Percentiles rank a stretch among this genome's conserved stretches.
Conservation (phyloP, 1,140 invertebrate genomes). For the Wiebesia pumilae region DNA sequence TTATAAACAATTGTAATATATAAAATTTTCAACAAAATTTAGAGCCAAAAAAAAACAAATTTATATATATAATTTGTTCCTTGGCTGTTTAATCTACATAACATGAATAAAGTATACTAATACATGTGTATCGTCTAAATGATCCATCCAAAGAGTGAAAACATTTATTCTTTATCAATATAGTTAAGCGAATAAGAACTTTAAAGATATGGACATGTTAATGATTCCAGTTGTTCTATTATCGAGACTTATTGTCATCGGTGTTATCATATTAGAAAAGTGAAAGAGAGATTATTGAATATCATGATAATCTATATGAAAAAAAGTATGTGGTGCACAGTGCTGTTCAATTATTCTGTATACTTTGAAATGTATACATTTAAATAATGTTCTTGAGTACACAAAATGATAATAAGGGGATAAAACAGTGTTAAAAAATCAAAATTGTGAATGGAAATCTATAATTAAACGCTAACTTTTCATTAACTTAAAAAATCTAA, state of each 20-base stretch:
- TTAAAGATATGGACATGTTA: slow-evolving; percentile 53
- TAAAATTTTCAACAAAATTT: not conserved
- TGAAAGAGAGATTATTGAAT: slow-evolving; percentile 52
- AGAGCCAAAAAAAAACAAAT: not conserved
- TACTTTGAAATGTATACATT: not conserved
- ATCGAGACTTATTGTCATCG: slow-evolving; percentile 57
- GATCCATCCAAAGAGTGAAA: slow-evolving; percentile 65
- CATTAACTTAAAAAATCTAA: not conserved
- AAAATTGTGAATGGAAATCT: not conserved
- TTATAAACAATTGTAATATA: not conserved
- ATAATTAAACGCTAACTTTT: not conserved
- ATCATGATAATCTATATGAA: slow-evolving; percentile 48
- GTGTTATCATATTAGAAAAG: slow-evolving; percentile 55
- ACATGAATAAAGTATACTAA: slow-evolving; percentile 62
- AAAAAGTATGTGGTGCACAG: slow-evolving; percentile 2
- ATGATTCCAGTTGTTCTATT: slow-evolving; percentile 58
- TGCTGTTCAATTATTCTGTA: slow-evolving; percentile 31
- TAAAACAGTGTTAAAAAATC: slow-evolving; percentile 27
- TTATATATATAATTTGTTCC: slow-evolving; percentile 49
- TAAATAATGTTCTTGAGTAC: not conserved
- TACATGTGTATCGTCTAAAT: slow-evolving; percentile 40
- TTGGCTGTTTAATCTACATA: slow-evolving; percentile 46
- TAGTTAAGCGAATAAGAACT: not conserved
- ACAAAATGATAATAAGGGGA: slow-evolving; percentile 31
- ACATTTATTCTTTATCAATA: slow-evolving; percentile 47